A percentile compares a stretch with the other conserved stretches of the same genome.
Evolutionary conservation across 2,113 vertebrate species (phyloP).

Genomic region (Camelus dromedarius): DNA sequence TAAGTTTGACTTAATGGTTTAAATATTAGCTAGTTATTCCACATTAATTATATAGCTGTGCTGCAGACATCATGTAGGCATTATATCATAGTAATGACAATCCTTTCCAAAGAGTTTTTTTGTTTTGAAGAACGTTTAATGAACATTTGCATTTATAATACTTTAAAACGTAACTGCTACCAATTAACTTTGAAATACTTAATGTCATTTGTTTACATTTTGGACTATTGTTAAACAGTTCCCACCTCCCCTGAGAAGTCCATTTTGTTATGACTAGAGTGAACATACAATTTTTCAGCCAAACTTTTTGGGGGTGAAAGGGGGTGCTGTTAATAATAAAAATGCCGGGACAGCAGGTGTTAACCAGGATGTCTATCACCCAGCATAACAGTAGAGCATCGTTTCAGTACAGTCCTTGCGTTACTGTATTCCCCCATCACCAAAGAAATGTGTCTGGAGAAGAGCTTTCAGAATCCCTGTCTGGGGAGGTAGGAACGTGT

Average conservation of each 20-base stretch:
- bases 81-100: neutral
- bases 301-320: neutral
- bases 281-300: neutral
- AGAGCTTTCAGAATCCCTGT: neutral
- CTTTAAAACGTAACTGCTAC: neutral
- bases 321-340: neutral
- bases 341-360: neutral
- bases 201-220: neutral
- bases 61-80: neutral
- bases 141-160: neutral
- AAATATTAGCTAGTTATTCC: neutral
- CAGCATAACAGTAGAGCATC: neutral
- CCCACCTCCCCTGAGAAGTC: neutral
- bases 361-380: neutral
- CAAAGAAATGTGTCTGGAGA: neutral
- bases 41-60: neutral
- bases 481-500: neutral
- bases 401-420: neutral
- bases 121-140: neutral
- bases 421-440: neutral
- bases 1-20: neutral
- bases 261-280: neutral
- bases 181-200: conserved; percentile 38
- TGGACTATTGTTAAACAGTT: neutral
- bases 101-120: neutral